Percentiles rank a stretch among this genome's conserved stretches.
Conservation (phyloP, 2,113 vertebrate genomes). For the Petaurus breviceps region DNA sequence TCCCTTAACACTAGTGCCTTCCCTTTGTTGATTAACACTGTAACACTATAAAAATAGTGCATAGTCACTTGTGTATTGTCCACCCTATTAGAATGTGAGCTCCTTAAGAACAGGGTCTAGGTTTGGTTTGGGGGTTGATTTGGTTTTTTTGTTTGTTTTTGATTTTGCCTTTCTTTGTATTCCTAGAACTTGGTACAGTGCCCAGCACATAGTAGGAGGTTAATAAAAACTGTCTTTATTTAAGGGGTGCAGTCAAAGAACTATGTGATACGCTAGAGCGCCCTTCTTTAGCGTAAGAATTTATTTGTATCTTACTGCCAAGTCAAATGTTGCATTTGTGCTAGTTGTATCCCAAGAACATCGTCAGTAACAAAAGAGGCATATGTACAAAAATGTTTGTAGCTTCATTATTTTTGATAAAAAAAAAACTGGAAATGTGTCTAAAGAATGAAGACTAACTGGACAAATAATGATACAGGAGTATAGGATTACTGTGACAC, state of each 20-base stretch:
- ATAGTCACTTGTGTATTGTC: background rate
- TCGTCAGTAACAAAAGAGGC: background rate
- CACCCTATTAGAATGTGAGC: background rate
- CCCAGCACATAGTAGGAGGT: too few species aligned
- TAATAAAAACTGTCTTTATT: background rate
- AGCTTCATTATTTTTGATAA: background rate
- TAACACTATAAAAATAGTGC: background rate
- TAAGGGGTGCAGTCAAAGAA: background rate
- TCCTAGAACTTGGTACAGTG: background rate
- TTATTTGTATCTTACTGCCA: background rate
- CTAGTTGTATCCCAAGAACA: background rate
- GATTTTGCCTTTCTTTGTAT: background rate
- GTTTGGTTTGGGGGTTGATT: background rate
- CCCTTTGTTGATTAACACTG: background rate
- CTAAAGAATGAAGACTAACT: background rate
- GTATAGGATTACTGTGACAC: background rate
- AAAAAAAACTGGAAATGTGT: background rate
- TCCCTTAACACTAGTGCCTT: background rate
- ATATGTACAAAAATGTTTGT: background rate
- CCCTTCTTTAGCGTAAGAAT: background rate
- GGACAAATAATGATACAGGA: background rate
- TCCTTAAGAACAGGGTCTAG: background rate
- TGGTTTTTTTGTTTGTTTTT: background rate
- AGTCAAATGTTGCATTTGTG: background rate
- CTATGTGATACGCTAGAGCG: background rate